Evolutionary conservation across 2,113 vertebrate genomes (phyloP).

Genomic region (Aptenodytes forsteri): DNA sequence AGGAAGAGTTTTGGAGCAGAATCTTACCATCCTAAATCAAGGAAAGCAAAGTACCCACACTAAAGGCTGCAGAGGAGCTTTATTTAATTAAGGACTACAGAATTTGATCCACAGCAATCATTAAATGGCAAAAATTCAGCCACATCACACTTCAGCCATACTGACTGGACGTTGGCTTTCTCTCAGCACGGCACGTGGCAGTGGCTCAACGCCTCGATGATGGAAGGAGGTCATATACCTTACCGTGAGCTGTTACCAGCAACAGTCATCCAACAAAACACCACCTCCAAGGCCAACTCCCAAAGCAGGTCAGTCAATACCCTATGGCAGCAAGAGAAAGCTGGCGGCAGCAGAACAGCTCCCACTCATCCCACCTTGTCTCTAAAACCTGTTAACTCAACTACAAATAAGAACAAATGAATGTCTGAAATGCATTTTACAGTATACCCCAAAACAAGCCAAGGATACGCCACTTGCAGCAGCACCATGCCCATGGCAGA

Average conservation of each 20-base stretch:
- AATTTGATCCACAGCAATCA: background rate
- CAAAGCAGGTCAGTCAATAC: background rate
- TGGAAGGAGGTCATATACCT: background rate
- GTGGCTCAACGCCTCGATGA: background rate
- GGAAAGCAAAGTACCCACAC: background rate
- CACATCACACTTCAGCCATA: background rate
- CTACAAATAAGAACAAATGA: background rate
- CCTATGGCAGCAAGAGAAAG: background rate
- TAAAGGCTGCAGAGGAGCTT: background rate
- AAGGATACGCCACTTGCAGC: background rate
- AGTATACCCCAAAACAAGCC: background rate
- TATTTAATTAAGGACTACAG: background rate
- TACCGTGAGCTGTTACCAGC: background rate
- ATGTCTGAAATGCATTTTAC: background rate
- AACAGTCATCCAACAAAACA: background rate
- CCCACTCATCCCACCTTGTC: background rate
- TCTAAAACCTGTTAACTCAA: background rate
- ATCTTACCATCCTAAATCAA: background rate
- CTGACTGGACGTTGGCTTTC: background rate
- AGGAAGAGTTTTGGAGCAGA: background rate
- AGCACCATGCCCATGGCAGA: background rate
- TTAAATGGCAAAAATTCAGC: background rate
- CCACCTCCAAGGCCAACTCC: background rate
- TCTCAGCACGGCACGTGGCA: background rate
- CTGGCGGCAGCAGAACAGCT: background rate